Evolutionary conservation across 2,888 invertebrate genomes (phyloP), one percentile per base, ranked within the genome.

Genomic region (Spilarctia lutea): DNA sequence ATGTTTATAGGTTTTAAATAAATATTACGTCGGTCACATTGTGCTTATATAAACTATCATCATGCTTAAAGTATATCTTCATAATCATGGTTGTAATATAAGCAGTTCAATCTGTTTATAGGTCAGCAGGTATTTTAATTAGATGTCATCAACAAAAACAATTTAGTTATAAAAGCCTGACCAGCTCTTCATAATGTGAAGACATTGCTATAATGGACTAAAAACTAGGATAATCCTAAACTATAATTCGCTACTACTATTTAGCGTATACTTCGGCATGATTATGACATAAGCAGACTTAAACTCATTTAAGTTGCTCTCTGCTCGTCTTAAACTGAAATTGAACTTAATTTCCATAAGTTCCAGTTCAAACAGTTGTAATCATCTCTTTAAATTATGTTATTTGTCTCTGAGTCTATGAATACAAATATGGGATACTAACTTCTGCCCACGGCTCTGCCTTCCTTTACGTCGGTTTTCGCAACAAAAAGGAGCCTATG

Each of bases 191-290:
- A 66, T 39, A 39, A 24, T 16, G 13, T 35, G n/a, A 18, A 39
- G n/a, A 42, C n/a, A 16, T 69, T 60, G 27, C 60, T n/a, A 70
- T n/a, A 70, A 16, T 68, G 30, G 27, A 27, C n/a, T 27, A 42
- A 45, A 45, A 45, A 42, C 66, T n/a, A 6, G 52, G 1, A 20
- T 35, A 66, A 72, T 72, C 65, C 39, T 66, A 33, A 66, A 66
- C 48, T 72, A 66, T 65, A n/a, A 52, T 65, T n/a, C n/a, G n/a
- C n/a, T n/a, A n/a, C n/a, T 35, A 65, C 35, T n/a, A 48, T 65
- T 20, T 18, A 45, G 35, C 18, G 13, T 20, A n/a, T 66, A 39
- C 35, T 72, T 48, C 16, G 39, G 20, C 30, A 2, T 66, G 52
- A 39, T 66, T 52, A 48, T 24, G 24, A 52, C 24, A 52, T 52